phyloP scores from a whole-genome alignment of 2,797 vertebrate species.

The Luscinia megarhynchos region DNA sequence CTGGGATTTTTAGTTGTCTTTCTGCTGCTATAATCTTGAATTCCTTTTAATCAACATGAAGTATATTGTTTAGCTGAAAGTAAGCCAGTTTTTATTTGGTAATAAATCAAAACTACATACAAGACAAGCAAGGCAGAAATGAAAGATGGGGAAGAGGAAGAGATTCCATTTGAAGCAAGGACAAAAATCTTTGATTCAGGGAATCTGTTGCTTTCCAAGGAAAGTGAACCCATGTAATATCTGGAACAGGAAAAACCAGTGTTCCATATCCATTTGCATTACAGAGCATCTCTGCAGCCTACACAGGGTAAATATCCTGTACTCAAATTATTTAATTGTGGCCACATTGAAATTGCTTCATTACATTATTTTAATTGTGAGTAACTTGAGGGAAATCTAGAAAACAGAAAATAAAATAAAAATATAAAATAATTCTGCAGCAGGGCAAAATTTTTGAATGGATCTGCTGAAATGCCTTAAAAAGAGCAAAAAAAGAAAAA shows the following conservation, averaged over 20 bases:
- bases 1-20: background rate
- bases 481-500: background rate
- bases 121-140: background rate
- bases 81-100: accelerated
- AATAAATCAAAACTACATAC: accelerated
- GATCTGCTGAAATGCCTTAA: background rate
- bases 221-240: accelerated
- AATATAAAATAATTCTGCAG: background rate
- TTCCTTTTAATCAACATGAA: slow-evolving; percentile 26
- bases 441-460: background rate
- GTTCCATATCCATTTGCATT: background rate
- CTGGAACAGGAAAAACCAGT: background rate
- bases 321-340: background rate
- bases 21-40: background rate
- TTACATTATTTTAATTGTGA: background rate
- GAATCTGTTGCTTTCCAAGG: background rate
- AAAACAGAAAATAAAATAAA: background rate
- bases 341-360: background rate
- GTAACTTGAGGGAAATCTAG: background rate
- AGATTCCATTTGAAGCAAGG: background rate
- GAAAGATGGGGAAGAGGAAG: background rate
- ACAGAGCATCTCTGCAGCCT: background rate
- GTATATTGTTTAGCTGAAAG: background rate
- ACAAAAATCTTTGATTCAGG: background rate
- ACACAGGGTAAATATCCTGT: accelerated